Conservation (phyloP, 1,140 invertebrate genomes). For the Callitettix versicolor region DNA sequence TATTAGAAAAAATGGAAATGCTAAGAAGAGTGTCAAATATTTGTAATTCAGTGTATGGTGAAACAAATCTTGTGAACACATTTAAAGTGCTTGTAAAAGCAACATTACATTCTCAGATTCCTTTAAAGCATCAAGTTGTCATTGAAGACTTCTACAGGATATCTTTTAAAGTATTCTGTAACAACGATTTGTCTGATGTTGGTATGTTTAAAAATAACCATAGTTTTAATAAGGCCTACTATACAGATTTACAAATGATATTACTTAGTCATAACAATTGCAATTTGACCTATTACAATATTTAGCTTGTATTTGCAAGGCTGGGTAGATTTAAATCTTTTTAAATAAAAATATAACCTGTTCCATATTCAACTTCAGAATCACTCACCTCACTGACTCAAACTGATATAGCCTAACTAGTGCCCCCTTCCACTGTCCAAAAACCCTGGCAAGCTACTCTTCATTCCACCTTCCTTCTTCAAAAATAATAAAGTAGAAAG, state of each 20-base stretch:
- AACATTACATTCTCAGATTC: conserved; percentile 57
- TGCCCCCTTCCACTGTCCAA: no score
- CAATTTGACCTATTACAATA: background rate
- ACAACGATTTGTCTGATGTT: conserved; percentile 34
- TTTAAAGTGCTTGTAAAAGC: conserved; percentile 55
- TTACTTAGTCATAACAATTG: background rate
- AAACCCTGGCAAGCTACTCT: no score
- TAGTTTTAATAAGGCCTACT: conserved; percentile 3
- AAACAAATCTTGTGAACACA: conserved; percentile 39
- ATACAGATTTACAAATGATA: no score
- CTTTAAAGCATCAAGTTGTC: conserved; percentile 49
- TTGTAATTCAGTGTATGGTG: conserved; percentile 38
- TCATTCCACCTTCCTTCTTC: no score
- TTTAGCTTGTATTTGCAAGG: background rate
- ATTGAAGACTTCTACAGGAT: conserved; percentile 66
- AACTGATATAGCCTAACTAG: no score
- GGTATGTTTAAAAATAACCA: conserved; percentile 28
- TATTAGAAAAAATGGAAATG: conserved; percentile 42
- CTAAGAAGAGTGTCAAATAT: conserved; percentile 17
- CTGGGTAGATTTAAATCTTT: no score
- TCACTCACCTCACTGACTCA: no score
- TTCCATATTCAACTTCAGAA: no score
- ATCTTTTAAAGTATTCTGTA: conserved; percentile 61
- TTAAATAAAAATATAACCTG: no score
- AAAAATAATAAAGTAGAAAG: no score